A percentile compares a stretch with the other conserved stretches of the same genome.
These are phyloP conservation scores for Cassiopea andromeda DNA, from an alignment of 30 jellyfish, hydroid and myxozoan species.

Conservation along the genomic window DNA sequence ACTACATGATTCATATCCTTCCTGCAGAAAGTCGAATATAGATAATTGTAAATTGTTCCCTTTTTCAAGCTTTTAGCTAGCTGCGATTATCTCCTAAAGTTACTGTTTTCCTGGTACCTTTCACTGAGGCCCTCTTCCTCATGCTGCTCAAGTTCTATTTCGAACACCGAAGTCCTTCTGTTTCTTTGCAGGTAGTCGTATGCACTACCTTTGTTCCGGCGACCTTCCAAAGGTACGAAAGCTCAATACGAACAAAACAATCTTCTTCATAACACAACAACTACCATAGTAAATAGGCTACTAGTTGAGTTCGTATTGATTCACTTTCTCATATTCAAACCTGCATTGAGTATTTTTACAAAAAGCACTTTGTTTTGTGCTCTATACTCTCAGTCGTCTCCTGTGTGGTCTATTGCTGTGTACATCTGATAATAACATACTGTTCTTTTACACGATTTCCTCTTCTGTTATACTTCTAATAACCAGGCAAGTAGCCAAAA, in stretches of 20 bases:
- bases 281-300: background rate
- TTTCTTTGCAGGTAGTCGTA: conserved; percentile 8
- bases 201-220: background rate
- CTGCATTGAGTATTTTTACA: background rate
- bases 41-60: background rate
- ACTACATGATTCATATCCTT: too few species aligned
- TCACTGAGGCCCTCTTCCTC: conserved; percentile 18
- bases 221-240: background rate
- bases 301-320: conserved; percentile 3
- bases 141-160: conserved; percentile 3
- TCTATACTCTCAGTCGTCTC: background rate
- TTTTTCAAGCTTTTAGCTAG: background rate
- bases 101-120: conserved; percentile 2
- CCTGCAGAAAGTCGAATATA: background rate
- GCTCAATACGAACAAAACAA: conserved; percentile 11
- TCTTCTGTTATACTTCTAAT: background rate
- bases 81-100: background rate
- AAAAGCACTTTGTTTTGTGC: background rate
- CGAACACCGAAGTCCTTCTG: background rate
- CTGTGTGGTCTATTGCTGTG: conserved; percentile 5
- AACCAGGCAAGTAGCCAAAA: conserved; percentile 3
- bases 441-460: background rate
- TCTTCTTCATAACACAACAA: conserved; percentile 9
- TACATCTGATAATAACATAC: background rate
- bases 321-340: conserved; percentile 2